Conservation (phyloP, 1,140 invertebrate species). For the Drosophila truncata region DNA sequence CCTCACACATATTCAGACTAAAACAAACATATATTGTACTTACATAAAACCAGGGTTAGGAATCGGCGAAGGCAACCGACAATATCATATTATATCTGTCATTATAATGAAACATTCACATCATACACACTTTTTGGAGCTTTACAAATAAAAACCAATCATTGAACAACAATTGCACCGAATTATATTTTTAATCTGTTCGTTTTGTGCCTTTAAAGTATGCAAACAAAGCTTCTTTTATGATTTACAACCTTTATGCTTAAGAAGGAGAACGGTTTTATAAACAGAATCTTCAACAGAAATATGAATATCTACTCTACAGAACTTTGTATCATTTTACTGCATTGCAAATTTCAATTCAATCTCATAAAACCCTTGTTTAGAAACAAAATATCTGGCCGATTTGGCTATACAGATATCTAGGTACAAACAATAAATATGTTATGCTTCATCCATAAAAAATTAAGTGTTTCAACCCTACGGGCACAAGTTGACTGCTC, state of each 20-base stretch:
- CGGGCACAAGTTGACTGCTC: slow-evolving; percentile 58
- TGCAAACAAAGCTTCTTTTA: not conserved
- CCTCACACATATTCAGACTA: not conserved
- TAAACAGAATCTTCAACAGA: too few species aligned
- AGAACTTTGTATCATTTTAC: too few species aligned
- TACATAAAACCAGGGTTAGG: too few species aligned
- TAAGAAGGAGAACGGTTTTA: not conserved
- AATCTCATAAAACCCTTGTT: too few species aligned
- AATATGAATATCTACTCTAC: too few species aligned
- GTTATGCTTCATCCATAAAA: slow-evolving; percentile 4
- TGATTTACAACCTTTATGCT: too few species aligned
- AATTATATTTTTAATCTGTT: not conserved
- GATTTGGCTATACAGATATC: too few species aligned
- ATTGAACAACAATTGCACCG: not conserved
- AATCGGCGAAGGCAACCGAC: too few species aligned
- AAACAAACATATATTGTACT: too few species aligned
- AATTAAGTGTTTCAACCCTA: slow-evolving; percentile 21
- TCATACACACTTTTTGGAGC: not conserved
- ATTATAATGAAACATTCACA: not conserved
- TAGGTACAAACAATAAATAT: not conserved
- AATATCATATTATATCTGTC: not conserved
- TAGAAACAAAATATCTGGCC: too few species aligned
- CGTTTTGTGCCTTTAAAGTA: not conserved
- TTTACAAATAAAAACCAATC: not conserved
- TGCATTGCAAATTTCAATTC: too few species aligned